Percentiles rank a stretch among this genome's conserved stretches.
Conservation (phyloP, 2,113 vertebrate species). For the Syrmaticus mikado region DNA sequence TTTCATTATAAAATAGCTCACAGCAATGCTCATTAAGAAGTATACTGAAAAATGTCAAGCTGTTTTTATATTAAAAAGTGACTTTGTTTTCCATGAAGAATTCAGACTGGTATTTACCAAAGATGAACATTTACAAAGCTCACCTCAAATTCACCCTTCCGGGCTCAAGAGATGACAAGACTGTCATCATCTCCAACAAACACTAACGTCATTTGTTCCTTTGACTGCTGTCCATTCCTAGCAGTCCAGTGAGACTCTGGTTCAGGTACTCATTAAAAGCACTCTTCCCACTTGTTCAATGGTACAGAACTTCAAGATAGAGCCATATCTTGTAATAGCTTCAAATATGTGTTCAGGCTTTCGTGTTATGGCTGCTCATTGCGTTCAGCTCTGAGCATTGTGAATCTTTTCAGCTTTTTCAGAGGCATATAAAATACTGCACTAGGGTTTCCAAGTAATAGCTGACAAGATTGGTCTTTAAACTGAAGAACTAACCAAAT, state of each 20-base stretch:
- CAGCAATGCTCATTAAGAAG: conserved; percentile 90
- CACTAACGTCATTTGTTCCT: not conserved
- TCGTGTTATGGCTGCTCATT: not conserved
- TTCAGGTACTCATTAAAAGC: not conserved
- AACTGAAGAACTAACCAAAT: not conserved
- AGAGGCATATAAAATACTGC: not conserved
- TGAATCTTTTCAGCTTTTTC: not conserved
- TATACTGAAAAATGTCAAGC: conserved; percentile 87
- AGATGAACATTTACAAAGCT: conserved; percentile 53
- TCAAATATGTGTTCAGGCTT: fast-evolving
- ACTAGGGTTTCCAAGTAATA: not conserved
- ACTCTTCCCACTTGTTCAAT: not conserved
- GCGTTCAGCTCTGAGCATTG: not conserved
- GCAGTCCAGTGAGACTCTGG: not conserved
- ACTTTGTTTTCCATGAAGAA: conserved; percentile 74
- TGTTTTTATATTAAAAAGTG: conserved; percentile 79
- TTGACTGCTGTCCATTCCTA: not conserved
- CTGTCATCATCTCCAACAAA: not conserved
- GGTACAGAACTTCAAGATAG: not conserved
- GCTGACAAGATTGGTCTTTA: not conserved
- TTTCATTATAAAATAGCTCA: conserved; percentile 92
- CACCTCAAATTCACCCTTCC: conserved; percentile 41
- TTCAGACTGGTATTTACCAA: conserved; percentile 60
- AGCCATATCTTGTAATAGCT: not conserved
- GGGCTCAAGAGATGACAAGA: not conserved